A percentile compares a stretch with the other conserved stretches of the same genome.
Conservation (phyloP, 1,140 invertebrate species). For the Pogonomyrmex californicus region DNA sequence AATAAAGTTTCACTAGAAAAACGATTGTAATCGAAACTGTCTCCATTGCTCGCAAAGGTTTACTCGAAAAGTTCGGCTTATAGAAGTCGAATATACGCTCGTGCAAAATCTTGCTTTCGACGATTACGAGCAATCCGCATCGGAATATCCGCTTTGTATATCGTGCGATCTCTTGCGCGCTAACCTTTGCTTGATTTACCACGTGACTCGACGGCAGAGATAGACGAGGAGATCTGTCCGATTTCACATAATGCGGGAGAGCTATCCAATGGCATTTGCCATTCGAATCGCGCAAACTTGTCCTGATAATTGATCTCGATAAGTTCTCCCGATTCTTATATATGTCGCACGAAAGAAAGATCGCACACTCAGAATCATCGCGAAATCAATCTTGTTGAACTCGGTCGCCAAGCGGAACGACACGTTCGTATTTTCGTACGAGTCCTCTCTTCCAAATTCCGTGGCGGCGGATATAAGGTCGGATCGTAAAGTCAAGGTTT, state of each 20-base stretch:
- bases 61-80: conserved; percentile 56
- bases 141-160: conserved; percentile 73
- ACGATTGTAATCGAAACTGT: background rate
- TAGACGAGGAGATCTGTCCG: conserved; percentile 64
- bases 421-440: background rate
- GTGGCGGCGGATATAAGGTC: background rate
- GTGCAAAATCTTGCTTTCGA: conserved; percentile 67
- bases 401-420: background rate
- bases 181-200: conserved; percentile 72
- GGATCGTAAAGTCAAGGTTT: conserved; percentile 54
- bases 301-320: conserved; percentile 60
- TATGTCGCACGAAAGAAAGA: background rate
- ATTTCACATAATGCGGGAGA: conserved; percentile 70
- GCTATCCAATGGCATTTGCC: conserved; percentile 57
- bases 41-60: background rate
- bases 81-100: conserved; percentile 50
- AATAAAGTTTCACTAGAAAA: background rate
- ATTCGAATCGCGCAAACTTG: conserved; percentile 36
- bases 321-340: conserved; percentile 14
- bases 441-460: background rate
- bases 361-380: background rate
- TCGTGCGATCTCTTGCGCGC: conserved; percentile 61
- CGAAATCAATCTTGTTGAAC: conserved; percentile 23
- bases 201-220: conserved; percentile 55
- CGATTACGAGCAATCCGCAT: conserved; percentile 74